Evolutionary conservation across 1,140 invertebrate species (phyloP).

Genomic region (Leucophenga varia): DNA sequence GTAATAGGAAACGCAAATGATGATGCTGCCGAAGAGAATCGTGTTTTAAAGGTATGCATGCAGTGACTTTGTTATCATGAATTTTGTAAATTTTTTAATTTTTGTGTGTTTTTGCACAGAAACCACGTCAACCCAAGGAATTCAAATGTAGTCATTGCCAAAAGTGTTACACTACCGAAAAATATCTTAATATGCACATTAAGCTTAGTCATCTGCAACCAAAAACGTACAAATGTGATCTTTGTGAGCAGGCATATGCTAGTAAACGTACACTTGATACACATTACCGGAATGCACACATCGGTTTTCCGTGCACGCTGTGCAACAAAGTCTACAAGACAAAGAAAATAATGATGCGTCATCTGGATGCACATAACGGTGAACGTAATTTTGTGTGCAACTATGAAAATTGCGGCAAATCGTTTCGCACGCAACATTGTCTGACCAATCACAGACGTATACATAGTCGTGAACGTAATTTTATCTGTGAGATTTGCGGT

Average conservation of each 20-base stretch:
- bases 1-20: conserved; percentile 6
- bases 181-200: conserved; percentile 37
- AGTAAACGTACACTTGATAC: conserved; percentile 29
- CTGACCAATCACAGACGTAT: conserved; percentile 35
- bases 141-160: conserved; percentile 32
- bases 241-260: conserved; percentile 33
- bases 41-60: background rate
- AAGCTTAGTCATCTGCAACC: conserved; percentile 39
- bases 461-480: conserved; percentile 36
- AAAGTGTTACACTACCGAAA: conserved; percentile 31
- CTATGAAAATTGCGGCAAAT: conserved; percentile 39
- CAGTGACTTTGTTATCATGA: background rate
- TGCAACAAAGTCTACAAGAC: conserved; percentile 43
- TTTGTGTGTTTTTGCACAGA: conserved; percentile 9
- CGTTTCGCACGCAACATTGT: conserved; percentile 40
- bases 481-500: conserved; percentile 45
- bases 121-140: conserved; percentile 24
- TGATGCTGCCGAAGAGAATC: background rate
- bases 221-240: conserved; percentile 36
- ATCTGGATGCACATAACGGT: conserved; percentile 35
- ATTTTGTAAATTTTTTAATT: background rate
- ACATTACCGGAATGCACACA: conserved; percentile 34
- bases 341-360: conserved; percentile 28
- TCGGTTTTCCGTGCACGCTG: conserved; percentile 29
- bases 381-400: conserved; percentile 35